A percentile compares a stretch with the other conserved stretches of the same genome.
Conservation (phyloP, 2,888 invertebrate genomes). For the Pycnomerus fuliginosus region DNA sequence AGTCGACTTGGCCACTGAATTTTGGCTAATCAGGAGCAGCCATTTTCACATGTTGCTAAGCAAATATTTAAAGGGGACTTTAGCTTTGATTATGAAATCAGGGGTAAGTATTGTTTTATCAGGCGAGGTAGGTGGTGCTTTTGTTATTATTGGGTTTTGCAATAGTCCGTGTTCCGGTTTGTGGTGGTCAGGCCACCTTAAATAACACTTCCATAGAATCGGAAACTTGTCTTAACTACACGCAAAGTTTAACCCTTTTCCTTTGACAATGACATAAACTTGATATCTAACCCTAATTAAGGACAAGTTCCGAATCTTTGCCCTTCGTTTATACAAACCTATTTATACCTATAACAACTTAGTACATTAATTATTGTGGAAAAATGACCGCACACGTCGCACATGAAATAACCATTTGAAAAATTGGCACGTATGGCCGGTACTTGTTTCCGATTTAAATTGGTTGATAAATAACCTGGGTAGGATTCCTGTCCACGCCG, state of each 20-base stretch:
- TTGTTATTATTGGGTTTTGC: slow-evolving; percentile 16
- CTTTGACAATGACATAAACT: slow-evolving; percentile 45
- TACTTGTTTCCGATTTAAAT: slow-evolving; percentile 40
- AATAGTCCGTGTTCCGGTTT: slow-evolving; percentile 44
- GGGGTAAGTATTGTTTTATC: too few species aligned
- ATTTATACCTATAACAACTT: too few species aligned
- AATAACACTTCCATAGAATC: slow-evolving; percentile 45
- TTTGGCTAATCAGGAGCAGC: too few species aligned
- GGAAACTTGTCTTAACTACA: slow-evolving; percentile 45
- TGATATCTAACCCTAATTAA: slow-evolving; percentile 49
- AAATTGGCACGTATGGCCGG: slow-evolving; percentile 45
- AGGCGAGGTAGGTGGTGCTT: too few species aligned
- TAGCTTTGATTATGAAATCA: too few species aligned
- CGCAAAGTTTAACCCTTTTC: slow-evolving; percentile 46
- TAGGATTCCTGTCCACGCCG: slow-evolving; percentile 30
- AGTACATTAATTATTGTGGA: too few species aligned
- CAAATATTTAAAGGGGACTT: too few species aligned
- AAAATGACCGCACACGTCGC: slow-evolving; percentile 40
- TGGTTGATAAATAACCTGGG: slow-evolving; percentile 37
- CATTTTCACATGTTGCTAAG: too few species aligned
- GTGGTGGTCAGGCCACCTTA: slow-evolving; percentile 48
- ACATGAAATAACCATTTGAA: slow-evolving; percentile 43
- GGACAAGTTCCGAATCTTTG: slow-evolving; percentile 24
- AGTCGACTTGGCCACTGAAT: too few species aligned
- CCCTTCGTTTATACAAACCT: too few species aligned